Percentiles rank a stretch among this genome's conserved stretches.
Evolutionary conservation across 2,888 invertebrate genomes (phyloP).

Genomic region (Protodeltote pygarga): DNA sequence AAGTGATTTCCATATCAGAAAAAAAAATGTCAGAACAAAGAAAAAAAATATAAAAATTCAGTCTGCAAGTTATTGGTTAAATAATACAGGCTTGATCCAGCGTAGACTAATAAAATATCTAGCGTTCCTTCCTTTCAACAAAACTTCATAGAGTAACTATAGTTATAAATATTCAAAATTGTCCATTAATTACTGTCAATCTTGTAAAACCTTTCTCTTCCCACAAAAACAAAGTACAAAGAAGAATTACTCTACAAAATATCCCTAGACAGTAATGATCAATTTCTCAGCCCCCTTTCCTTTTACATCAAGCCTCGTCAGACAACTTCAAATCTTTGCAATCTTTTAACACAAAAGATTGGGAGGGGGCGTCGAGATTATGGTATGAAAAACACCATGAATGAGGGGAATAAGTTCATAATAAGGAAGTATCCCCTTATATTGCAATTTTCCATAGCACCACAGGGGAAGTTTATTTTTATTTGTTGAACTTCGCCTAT

Average conservation of each 20-base stretch:
- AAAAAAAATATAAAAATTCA: no score
- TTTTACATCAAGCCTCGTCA: conserved; percentile 21
- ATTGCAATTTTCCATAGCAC: conserved; percentile 53
- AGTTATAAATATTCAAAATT: no score
- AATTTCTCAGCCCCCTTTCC: conserved; percentile 21
- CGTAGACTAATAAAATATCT: no score
- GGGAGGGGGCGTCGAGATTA: conserved; percentile 44
- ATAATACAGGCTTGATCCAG: no score
- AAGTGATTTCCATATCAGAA: no score
- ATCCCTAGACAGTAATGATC: conserved; percentile 32
- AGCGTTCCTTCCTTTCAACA: no score
- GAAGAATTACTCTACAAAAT: conserved; percentile 11
- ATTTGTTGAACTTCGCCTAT: conserved; percentile 45
- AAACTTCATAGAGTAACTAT: no score
- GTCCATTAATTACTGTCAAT: neutral
- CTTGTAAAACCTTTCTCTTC: neutral
- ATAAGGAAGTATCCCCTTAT: conserved; percentile 47
- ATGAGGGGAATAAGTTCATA: conserved; percentile 47
- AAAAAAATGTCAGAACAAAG: no score
- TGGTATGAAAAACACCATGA: conserved; percentile 47
- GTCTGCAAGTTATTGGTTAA: no score
- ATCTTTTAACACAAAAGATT: conserved; percentile 45
- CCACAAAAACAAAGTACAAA: conserved; percentile 4
- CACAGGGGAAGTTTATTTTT: conserved; percentile 36
- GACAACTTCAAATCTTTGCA: conserved; percentile 41